phyloP scores from a whole-genome alignment of 2,113 vertebrate species.

The Hippolais icterina region DNA sequence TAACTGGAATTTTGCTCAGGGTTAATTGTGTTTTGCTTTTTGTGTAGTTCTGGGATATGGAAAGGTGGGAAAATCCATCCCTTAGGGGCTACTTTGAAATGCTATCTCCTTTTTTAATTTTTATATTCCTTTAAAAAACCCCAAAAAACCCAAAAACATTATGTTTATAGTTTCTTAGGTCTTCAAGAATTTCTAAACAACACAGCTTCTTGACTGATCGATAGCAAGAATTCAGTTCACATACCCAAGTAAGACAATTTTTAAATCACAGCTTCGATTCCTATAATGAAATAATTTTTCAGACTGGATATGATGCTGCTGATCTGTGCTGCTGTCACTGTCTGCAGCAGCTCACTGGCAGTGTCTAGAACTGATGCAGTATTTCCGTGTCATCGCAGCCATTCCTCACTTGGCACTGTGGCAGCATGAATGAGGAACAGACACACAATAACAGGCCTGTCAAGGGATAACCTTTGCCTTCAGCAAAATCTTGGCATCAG shows the following conservation, averaged over 20 bases:
- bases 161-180: background rate
- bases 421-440: background rate
- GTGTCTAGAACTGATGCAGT: background rate
- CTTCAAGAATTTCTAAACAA: background rate
- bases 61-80: background rate
- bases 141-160: background rate
- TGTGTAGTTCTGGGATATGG: background rate
- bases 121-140: background rate
- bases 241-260: background rate
- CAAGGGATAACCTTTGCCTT: background rate
- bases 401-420: background rate
- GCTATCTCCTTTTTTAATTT: background rate
- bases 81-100: background rate
- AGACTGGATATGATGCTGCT: background rate
- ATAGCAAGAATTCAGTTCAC: background rate
- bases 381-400: background rate
- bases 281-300: constrained; percentile 13
- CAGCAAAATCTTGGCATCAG: background rate
- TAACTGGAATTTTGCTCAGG: background rate
- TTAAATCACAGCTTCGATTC: background rate
- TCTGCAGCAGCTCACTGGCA: background rate
- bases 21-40: background rate
- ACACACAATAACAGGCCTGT: background rate
- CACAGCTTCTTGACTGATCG: background rate
- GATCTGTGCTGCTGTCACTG: background rate